Conservation (phyloP, 2,113 vertebrate genomes). For the Pelobates fuscus region DNA sequence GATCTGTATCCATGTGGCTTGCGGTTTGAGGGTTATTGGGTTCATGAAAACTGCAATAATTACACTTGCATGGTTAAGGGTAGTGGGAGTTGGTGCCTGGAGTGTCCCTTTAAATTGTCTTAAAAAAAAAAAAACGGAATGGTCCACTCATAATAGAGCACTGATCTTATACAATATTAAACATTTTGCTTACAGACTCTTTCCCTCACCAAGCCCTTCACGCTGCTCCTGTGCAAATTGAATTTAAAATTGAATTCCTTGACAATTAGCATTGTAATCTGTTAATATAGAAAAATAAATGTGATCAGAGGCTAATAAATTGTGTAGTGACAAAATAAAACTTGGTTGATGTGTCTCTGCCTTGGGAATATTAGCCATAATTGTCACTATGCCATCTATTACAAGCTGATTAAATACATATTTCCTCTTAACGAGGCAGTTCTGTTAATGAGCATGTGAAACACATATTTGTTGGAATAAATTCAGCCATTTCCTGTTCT, state of each 20-base stretch:
- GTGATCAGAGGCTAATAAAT: slow-evolving; percentile 19
- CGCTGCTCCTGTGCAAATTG: slow-evolving; percentile 1
- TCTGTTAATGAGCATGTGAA: not conserved
- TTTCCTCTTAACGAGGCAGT: slow-evolving; percentile 19
- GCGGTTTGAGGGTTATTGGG: too few relatives aligned
- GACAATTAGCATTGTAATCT: slow-evolving; percentile 18
- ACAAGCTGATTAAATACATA: slow-evolving; percentile 32
- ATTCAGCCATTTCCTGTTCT: too few relatives aligned
- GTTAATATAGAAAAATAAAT: slow-evolving; percentile 13
- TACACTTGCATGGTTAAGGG: too few relatives aligned
- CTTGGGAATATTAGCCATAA: slow-evolving; percentile 24
- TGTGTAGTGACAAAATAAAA: slow-evolving; percentile 17
- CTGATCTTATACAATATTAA: too few relatives aligned
- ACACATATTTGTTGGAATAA: too few relatives aligned
- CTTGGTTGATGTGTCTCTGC: not conserved
- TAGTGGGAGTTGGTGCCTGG: too few relatives aligned
- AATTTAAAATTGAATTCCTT: slow-evolving; percentile 8
- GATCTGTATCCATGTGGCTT: too few relatives aligned
- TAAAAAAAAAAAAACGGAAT: too few relatives aligned
- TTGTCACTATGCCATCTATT: slow-evolving; percentile 25
- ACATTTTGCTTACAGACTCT: too few relatives aligned
- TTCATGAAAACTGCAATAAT: too few relatives aligned
- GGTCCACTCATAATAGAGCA: too few relatives aligned
- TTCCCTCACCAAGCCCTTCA: not conserved
- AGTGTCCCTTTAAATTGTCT: too few relatives aligned